Evolutionary conservation across 1,140 invertebrate genomes (phyloP).

Genomic region (Aricia agestis): DNA sequence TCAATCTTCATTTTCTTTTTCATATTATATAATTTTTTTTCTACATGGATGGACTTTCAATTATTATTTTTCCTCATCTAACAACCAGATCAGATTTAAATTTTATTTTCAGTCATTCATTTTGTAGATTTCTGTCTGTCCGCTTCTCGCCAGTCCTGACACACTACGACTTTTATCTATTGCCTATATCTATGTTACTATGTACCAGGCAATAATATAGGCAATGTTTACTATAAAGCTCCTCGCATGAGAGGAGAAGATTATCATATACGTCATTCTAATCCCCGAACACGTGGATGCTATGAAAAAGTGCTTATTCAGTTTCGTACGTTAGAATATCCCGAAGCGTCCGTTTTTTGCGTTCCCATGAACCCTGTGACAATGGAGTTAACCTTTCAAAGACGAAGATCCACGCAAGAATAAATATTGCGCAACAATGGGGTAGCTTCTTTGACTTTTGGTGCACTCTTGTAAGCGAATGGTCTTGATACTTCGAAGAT

Average conservation of each 20-base stretch:
- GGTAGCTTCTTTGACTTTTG: constrained; percentile 71
- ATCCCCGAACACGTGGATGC: constrained; percentile 68
- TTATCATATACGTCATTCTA: constrained; percentile 53
- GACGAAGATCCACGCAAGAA: constrained; percentile 71
- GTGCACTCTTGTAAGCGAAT: constrained; percentile 31
- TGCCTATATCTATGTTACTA: too few species aligned
- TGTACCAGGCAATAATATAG: too few species aligned
- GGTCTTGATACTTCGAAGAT: constrained; percentile 44
- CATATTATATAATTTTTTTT: too few species aligned
- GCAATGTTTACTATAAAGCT: constrained; percentile 19
- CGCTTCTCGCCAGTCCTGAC: too few species aligned
- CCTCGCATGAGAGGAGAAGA: constrained; percentile 45
- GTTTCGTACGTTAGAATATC: constrained; percentile 52
- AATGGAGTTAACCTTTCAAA: constrained; percentile 70
- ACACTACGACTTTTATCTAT: too few species aligned
- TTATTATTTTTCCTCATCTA: too few species aligned
- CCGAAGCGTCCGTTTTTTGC: constrained; percentile 69
- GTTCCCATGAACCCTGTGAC: constrained; percentile 73
- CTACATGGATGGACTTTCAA: too few species aligned
- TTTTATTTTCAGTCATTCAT: too few species aligned
- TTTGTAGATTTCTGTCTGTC: too few species aligned
- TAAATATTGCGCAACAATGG: constrained; percentile 73
- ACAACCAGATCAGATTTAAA: too few species aligned
- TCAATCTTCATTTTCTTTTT: too few species aligned
- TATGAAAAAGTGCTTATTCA: constrained; percentile 71